Percentiles rank a stretch among this genome's conserved stretches.
Conservation (phyloP, 1,140 invertebrate genomes). For the Drosophila prosaltans region DNA sequence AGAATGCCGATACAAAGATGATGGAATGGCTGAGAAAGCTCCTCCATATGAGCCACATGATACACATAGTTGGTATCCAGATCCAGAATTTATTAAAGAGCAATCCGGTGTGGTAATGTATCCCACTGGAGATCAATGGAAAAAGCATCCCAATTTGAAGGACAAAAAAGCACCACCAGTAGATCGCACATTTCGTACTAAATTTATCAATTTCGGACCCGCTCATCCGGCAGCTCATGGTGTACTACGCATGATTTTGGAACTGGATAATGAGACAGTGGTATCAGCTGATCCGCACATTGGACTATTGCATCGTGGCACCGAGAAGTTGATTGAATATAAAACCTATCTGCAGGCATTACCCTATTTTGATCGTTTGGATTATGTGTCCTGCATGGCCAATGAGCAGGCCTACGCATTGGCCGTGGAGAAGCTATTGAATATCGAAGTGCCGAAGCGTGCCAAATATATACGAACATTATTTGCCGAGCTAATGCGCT, state of each 20-base stretch:
- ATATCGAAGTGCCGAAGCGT: conserved; percentile 89
- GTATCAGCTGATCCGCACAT: conserved; percentile 83
- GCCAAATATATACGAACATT: conserved; percentile 90
- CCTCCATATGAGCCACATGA: conserved; percentile 38
- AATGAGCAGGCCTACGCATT: conserved; percentile 91
- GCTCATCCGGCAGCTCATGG: conserved; percentile 94
- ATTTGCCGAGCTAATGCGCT: conserved; percentile 91
- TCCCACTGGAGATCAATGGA: conserved; percentile 83
- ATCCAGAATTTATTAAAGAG: conserved; percentile 85
- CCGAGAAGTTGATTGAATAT: conserved; percentile 93
- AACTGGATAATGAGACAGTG: conserved; percentile 90
- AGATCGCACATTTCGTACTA: conserved; percentile 85
- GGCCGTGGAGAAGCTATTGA: conserved; percentile 91
- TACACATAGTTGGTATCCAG: conserved; percentile 64
- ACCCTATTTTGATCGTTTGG: conserved; percentile 93
- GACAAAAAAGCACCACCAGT: conserved; percentile 57
- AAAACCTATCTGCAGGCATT: conserved; percentile 92
- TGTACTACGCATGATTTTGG: conserved; percentile 90
- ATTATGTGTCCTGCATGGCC: conserved; percentile 93
- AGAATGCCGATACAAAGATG: conserved; percentile 28
- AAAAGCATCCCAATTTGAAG: conserved; percentile 78
- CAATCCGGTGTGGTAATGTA: conserved; percentile 86
- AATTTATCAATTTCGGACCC: conserved; percentile 92
- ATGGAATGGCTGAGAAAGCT: background rate
- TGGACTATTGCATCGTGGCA: conserved; percentile 86